A percentile compares a stretch with the other conserved stretches of the same genome.
Evolutionary conservation across 2,888 invertebrate genomes (phyloP).

Genomic region (Stenodera caucasica): DNA sequence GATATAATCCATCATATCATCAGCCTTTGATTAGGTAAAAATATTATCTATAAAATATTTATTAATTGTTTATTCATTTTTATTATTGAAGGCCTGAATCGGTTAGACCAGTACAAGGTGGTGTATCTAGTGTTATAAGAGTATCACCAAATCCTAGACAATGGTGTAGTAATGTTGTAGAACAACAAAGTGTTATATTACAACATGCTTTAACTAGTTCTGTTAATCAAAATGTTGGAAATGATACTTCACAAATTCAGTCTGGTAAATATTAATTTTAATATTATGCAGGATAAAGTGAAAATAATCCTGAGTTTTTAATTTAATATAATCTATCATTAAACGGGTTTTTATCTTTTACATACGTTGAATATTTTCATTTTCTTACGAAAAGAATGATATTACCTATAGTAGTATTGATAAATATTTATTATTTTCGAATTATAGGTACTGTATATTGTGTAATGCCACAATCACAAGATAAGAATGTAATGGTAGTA

Average conservation of each 20-base stretch:
- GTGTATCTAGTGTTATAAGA: slow-evolving; percentile 79
- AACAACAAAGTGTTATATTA: slow-evolving; percentile 54
- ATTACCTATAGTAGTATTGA: too few species aligned
- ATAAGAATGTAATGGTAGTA: slow-evolving; percentile 68
- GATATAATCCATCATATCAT: slow-evolving; percentile 50
- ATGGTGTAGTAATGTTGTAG: slow-evolving; percentile 51
- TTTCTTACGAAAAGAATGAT: too few species aligned
- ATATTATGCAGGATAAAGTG: too few species aligned
- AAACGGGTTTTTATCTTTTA: too few species aligned
- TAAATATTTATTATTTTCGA: slow-evolving; percentile 8
- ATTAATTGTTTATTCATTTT: slow-evolving; percentile 9
- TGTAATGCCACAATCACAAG: slow-evolving; percentile 55
- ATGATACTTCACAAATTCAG: slow-evolving; percentile 38
- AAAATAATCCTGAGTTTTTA: too few species aligned
- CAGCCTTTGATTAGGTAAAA: slow-evolving; percentile 53
- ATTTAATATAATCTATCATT: too few species aligned
- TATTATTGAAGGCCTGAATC: slow-evolving; percentile 65
- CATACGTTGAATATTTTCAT: too few species aligned
- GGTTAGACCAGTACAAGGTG: slow-evolving; percentile 64
- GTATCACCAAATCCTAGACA: slow-evolving; percentile 73
- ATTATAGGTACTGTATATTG: slow-evolving; percentile 50
- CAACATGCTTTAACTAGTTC: slow-evolving; percentile 50
- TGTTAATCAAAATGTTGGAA: slow-evolving; percentile 38
- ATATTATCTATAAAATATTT: slow-evolving; percentile 15
- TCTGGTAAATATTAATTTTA: slow-evolving; percentile 21